Base-by-base conservation (phyloP, 1,140 invertebrate genomes). In the Calephelis nemesis region DNA sequence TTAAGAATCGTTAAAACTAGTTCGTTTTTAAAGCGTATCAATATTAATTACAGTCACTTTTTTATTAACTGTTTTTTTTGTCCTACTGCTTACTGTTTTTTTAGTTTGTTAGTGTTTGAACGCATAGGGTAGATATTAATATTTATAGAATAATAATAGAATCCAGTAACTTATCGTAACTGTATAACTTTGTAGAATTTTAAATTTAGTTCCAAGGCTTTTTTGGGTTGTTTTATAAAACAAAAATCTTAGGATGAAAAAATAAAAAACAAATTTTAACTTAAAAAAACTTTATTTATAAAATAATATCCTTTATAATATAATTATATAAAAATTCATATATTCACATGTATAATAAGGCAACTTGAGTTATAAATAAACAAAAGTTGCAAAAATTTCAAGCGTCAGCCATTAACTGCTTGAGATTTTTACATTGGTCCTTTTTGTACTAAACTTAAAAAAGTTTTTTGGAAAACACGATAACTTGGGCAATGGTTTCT, bases 251-350 rank as follows among this genome's bases (percentile, higher is more conserved):
- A 62, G 58, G 30, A 47, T 66, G 52, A n/a, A 42, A 68, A 79
- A 83, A 82, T 76, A 79, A 83, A 80, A 80, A 75, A 75, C 30
- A 64, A 39, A 58, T 48, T 62, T 74, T 76, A 88, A 90, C 83
- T 87, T 85, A 86, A 90, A 88, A 85, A 87, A 88, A 87, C 75
- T 88, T 87, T 85, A 87, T 88, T 88, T 79, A 75, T 78, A 77
- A 85, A 84, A 84, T 74, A 75, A 78, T 82, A 74, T 77, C 78
- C 74, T 75, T 48, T 74, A 70, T 74, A 73, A 71, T 78, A 78
- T 83, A 83, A 74, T 75, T 79, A 83, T 78, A 81, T 84, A 82
- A 83, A 85, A 86, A 83, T 79, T 82, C 74, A 69, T 84, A 79
- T 79, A 79, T 84, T 84, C 76, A 78, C 73, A 81, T 75, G 75